Evolutionary conservation across 2,797 vertebrate species (phyloP).

Genomic region (Ceryle rudis): DNA sequence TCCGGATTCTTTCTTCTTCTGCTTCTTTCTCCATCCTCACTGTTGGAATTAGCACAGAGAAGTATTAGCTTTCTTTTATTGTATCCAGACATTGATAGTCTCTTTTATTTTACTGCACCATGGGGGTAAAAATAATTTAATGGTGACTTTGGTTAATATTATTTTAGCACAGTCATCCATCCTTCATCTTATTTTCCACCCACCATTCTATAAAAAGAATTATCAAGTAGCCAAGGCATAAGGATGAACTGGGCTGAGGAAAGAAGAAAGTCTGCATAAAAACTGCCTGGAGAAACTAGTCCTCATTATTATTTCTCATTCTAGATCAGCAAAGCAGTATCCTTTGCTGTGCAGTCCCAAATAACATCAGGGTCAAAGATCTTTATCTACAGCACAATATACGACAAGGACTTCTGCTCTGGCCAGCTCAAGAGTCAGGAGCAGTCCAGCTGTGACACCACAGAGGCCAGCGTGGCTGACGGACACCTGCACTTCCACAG

Average conservation of each 20-base stretch:
- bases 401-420: not conserved
- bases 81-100: not conserved
- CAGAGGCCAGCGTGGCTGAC: not conserved
- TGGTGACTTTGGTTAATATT: not conserved
- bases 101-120: not conserved
- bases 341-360: not conserved
- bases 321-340: not conserved
- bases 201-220: not conserved
- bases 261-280: not conserved
- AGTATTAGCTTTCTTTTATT: not conserved
- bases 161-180: not conserved
- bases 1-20: slow-evolving; percentile 91
- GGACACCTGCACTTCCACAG: not conserved
- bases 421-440: not conserved
- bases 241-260: not conserved
- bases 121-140: not conserved
- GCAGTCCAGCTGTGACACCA: not conserved
- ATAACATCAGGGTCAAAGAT: not conserved
- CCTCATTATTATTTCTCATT: not conserved
- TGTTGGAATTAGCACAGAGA: slow-evolving; percentile 53
- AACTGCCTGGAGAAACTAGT: not conserved
- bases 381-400: not conserved
- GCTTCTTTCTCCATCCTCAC: slow-evolving; percentile 94
- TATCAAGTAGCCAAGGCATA: not conserved
- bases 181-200: not conserved